Percentiles rank a stretch among this genome's conserved stretches.
Evolutionary conservation across 2,113 vertebrate genomes (phyloP).

Genomic region (Crotalus helleri): DNA sequence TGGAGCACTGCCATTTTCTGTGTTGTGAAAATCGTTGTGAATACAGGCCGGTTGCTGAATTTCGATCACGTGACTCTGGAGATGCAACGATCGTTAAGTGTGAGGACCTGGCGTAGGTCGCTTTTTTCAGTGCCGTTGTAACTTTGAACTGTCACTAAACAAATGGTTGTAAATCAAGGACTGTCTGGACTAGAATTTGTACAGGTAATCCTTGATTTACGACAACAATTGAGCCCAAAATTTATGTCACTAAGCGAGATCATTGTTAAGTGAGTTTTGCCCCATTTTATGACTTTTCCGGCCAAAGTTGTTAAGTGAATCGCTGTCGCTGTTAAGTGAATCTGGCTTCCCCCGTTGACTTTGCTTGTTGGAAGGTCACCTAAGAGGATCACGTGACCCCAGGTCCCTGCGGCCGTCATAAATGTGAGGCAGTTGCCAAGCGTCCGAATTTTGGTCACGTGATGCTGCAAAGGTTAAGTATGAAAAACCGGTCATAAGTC

Average conservation of each 20-base stretch:
- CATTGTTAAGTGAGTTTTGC: neutral
- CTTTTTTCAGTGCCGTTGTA: neutral
- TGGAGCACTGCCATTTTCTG: neutral
- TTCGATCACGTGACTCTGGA: neutral
- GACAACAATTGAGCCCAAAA: neutral
- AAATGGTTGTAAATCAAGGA: neutral
- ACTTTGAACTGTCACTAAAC: neutral
- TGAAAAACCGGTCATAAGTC: neutral
- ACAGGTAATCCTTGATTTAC: neutral
- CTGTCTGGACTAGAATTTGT: neutral
- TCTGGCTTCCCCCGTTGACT: neutral
- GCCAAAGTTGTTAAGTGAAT: neutral
- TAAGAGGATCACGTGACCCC: neutral
- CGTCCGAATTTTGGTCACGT: neutral
- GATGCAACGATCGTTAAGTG: neutral
- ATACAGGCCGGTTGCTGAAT: neutral
- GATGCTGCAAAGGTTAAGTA: neutral
- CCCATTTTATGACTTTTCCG: neutral
- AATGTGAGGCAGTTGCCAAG: no score
- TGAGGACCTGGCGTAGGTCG: neutral
- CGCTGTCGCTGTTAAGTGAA: no score
- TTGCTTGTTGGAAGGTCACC: neutral
- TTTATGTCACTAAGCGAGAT: neutral
- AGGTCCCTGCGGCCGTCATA: no score
- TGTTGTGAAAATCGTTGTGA: neutral